Base-by-base conservation (phyloP, 2,888 invertebrate genomes). In the Chaitophorus viminalis region DNA sequence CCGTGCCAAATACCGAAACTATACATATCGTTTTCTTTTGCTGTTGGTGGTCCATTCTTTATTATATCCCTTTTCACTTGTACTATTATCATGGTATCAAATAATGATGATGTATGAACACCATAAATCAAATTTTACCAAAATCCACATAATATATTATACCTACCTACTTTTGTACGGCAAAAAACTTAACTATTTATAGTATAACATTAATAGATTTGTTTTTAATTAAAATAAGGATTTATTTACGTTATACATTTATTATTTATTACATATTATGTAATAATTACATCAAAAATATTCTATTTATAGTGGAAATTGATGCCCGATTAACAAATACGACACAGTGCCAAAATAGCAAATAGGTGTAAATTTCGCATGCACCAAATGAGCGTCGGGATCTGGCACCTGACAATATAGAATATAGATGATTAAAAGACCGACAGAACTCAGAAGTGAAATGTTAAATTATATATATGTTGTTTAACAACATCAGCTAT, bases 1-100 rank as follows among this genome's bases (percentile, higher is more conserved):
- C 74, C 86, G 86, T 79, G 79, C 70, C 86, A 52, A 87, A 87
- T 79, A 87, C 79, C 72, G 79, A 74, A 79, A 79, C 86, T 29
- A 33, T 8, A 39, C 74, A 54, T 29, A 77, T 85, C 36, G 60
- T 87, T 87, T 87, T 70, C 25, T 52, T 74, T 79, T 79, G 29
- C 14, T 52, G 33, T 74, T 33, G n/a, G n/a, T 29, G 3, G 33
- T 54, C 33, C n/a, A 3, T 9, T 46, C 14, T 11, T 79, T 9
- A 9, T 6, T 18, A 52, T 36, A 36, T 74, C 5, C 14, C 31
- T 46, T 82, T 82, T 52, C 11, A 31, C 21, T 82, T 1, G 5
- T 33, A 33, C 0, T 54, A 72, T 54, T 46, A 1, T 21, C 21
- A 60, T 60, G 6, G 6, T 60, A 60, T 74, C 33, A 74, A 9